Percentiles rank a stretch among this genome's conserved stretches.
Evolutionary conservation across 2,888 invertebrate species (phyloP).

Genomic region (Oscheius sp.): DNA sequence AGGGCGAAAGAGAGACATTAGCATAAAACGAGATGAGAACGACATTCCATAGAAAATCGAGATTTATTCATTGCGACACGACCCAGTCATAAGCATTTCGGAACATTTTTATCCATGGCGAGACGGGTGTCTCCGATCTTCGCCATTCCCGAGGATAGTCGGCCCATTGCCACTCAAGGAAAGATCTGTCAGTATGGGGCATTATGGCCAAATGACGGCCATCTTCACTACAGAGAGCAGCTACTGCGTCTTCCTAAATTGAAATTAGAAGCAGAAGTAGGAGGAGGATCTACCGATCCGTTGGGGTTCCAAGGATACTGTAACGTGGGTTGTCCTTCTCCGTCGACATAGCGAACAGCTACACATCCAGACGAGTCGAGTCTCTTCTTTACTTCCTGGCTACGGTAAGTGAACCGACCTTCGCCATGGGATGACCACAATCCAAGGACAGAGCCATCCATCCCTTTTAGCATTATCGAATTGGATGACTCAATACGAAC

Average conservation of each 20-base stretch:
- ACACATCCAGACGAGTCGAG: conserved; percentile 76
- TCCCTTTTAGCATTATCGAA: conserved; percentile 86
- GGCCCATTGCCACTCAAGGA: conserved; percentile 90
- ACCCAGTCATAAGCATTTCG: conserved; percentile 81
- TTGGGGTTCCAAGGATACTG: conserved; percentile 89
- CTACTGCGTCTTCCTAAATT: conserved; percentile 81
- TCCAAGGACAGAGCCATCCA: conserved; percentile 89
- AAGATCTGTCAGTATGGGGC: conserved; percentile 91
- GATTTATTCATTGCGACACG: neutral
- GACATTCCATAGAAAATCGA: neutral
- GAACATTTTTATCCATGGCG: conserved; percentile 93
- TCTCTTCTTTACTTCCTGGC: conserved; percentile 66
- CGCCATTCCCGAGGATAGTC: conserved; percentile 76
- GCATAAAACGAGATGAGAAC: neutral
- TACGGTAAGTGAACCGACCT: conserved; percentile 80
- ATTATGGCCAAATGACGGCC: conserved; percentile 96
- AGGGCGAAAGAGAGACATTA: neutral
- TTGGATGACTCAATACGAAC: conserved; percentile 75
- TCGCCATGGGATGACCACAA: conserved; percentile 98
- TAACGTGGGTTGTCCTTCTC: conserved; percentile 81
- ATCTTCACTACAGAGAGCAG: conserved; percentile 88
- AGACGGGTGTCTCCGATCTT: conserved; percentile 69
- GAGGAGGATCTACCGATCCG: conserved; percentile 76
- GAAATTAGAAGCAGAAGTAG: neutral
- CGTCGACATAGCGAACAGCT: conserved; percentile 87